Base-by-base conservation (phyloP, 1,140 invertebrate species). In the Armadillidium nasatum region DNA sequence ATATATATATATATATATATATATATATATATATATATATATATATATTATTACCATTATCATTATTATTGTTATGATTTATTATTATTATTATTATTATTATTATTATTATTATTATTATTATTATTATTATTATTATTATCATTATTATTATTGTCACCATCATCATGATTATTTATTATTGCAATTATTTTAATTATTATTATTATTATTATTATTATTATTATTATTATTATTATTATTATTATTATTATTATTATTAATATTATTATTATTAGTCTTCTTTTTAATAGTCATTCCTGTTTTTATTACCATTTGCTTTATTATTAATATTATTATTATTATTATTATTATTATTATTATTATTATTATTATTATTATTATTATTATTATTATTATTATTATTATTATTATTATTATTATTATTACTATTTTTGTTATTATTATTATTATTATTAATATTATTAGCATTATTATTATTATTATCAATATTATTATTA, bases 161-260 rank as follows among this genome's bases (percentile, higher is more conserved):
- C n/a, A n/a, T n/a, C n/a, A n/a, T 33, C 6, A 33, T 33, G 1
- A 33, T 33, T 33, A 33, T 33, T 33, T 33, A 33, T 33, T 33
- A 33, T 33, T 33, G 6, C 6, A 3, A 33, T 33, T 33, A 33
- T 33, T 33, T 3, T 15, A 3, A 21, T 60, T 15, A n/a, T 15
- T 60, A 21, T 60, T 15, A n/a, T 15, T 60, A 15, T n/a, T n/a
- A 60, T 60, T 60, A n/a, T 15, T 21, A 60, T 60, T 60, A 60
- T 21, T 60, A 60, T n/a, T 60, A 60, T 60, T 15, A 15, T 21
- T n/a, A 21, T 60, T n/a, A 60, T 60, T 60, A 60, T 60, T 60
- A 21, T 21, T 60, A n/a, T 60, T n/a, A 21, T 60, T 60, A n/a
- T 60, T 60, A 60, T 60, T 21, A 60, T 60, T n/a, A 60, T 60